These are phyloP conservation scores for Sebastes reedi DNA, from an alignment of 2,797 vertebrate species.

Conservation along the genomic window DNA sequence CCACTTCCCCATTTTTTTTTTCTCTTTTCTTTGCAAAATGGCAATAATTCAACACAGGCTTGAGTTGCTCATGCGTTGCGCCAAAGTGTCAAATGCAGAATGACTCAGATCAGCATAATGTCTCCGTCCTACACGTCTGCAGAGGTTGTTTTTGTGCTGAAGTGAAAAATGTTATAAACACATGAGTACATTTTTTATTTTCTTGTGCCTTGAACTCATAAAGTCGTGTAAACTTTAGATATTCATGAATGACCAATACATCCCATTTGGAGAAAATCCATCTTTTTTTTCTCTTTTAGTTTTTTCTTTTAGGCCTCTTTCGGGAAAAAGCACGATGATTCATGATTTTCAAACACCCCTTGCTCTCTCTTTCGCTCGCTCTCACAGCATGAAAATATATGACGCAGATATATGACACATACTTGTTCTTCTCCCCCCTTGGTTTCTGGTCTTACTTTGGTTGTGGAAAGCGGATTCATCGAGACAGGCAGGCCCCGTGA, in stretches of 20 bases:
- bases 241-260: slow-evolving; percentile 45
- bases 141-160: slow-evolving; percentile 34
- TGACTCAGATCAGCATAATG: slow-evolving; percentile 44
- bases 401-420: slow-evolving; percentile 62
- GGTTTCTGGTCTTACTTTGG: slow-evolving; percentile 53
- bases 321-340: slow-evolving; percentile 57
- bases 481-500: slow-evolving; percentile 45
- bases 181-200: neutral
- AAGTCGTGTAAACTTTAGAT: slow-evolving; percentile 34
- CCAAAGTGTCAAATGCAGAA: slow-evolving; percentile 21
- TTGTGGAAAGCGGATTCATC: slow-evolving; percentile 44
- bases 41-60: slow-evolving; percentile 30
- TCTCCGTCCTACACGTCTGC: slow-evolving; percentile 45
- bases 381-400: slow-evolving; percentile 44
- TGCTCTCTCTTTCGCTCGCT: neutral
- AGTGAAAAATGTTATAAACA: neutral
- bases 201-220: neutral
- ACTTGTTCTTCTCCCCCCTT: slow-evolving; percentile 35
- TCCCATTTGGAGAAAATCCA: slow-evolving; percentile 9
- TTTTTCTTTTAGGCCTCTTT: slow-evolving; percentile 26
- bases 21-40: slow-evolving; percentile 9
- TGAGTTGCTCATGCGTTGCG: slow-evolving; percentile 10
- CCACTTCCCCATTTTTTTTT: slow-evolving; percentile 37
- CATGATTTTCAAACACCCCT: slow-evolving; percentile 28
- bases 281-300: neutral